These are phyloP conservation scores for Sinocyclocheilus anophthalmus DNA, from an alignment of 2,113 vertebrate species.

Conservation along the genomic window DNA sequence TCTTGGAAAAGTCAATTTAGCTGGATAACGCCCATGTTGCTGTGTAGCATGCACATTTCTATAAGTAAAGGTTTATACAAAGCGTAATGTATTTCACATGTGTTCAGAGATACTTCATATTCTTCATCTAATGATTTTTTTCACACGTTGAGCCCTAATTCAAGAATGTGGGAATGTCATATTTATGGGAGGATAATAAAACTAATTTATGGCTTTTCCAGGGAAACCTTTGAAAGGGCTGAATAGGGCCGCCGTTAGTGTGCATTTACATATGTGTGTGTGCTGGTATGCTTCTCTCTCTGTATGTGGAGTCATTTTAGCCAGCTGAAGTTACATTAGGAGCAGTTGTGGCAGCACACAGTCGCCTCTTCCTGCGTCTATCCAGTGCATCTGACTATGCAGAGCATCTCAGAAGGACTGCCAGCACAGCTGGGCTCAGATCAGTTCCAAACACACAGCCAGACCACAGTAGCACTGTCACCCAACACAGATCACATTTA, in stretches of 20 bases:
- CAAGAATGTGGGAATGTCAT: conserved; percentile 84
- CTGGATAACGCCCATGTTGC: background rate
- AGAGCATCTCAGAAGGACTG: background rate
- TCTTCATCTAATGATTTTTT: conserved; percentile 69
- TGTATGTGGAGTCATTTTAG: conserved; percentile 19
- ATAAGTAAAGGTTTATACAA: conserved; percentile 12
- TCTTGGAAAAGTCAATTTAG: background rate
- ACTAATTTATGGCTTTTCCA: conserved; percentile 78
- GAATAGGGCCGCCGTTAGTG: conserved; percentile 45
- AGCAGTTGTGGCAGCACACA: conserved; percentile 10
- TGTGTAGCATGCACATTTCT: conserved; percentile 23
- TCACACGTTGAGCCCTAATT: conserved; percentile 73
- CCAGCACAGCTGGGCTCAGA: conserved; percentile 29
- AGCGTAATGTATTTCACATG: conserved; percentile 64
- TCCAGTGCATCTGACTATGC: conserved; percentile 14
- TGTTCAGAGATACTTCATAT: conserved; percentile 60
- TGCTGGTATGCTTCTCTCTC: background rate
- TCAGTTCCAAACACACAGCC: conserved; percentile 6
- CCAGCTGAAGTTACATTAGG: conserved; percentile 44
- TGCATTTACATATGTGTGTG: conserved; percentile 32
- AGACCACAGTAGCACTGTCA: conserved; percentile 27
- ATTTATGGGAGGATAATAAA: conserved; percentile 83
- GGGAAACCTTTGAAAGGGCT: conserved; percentile 66
- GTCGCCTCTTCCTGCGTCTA: conserved; percentile 9
- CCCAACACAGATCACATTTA: conserved; percentile 2